These are phyloP conservation scores for Noctuana brunneofusca DNA, from an alignment of 2,888 invertebrate genomes.

Conservation along the genomic window DNA sequence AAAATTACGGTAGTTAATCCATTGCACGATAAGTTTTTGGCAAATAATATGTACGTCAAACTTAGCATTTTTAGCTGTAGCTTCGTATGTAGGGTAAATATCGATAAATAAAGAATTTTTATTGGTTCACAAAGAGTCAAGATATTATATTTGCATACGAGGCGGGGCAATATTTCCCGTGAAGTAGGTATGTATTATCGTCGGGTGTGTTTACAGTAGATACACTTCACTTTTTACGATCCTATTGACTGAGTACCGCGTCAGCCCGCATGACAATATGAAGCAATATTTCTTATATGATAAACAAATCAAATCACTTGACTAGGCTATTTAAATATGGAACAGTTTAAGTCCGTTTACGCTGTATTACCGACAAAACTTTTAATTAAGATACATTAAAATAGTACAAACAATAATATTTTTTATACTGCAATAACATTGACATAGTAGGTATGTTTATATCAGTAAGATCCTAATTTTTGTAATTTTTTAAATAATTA, in stretches of 20 bases:
- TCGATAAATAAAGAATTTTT: neutral
- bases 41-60: too few relatives aligned
- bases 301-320: neutral
- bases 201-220: slow-evolving; percentile 6
- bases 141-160: slow-evolving; percentile 24
- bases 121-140: slow-evolving; percentile 3
- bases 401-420: too few relatives aligned
- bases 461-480: too few relatives aligned
- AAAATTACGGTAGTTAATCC: neutral
- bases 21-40: too few relatives aligned
- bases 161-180: slow-evolving; percentile 15
- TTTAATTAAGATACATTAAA: too few relatives aligned
- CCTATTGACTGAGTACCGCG: slow-evolving; percentile 8
- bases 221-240: slow-evolving; percentile 10
- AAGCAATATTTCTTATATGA: neutral
- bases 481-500: too few relatives aligned
- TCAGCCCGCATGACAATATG: neutral
- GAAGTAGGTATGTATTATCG: neutral
- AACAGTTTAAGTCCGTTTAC: too few relatives aligned
- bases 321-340: neutral
- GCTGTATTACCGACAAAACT: too few relatives aligned
- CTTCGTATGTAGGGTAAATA: too few relatives aligned
- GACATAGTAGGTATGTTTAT: too few relatives aligned
- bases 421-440: too few relatives aligned
- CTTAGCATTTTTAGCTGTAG: too few relatives aligned